A percentile compares a stretch with the other conserved stretches of the same genome.
Conservation (phyloP, 1,140 invertebrate genomes). For the Bemisia tabaci region DNA sequence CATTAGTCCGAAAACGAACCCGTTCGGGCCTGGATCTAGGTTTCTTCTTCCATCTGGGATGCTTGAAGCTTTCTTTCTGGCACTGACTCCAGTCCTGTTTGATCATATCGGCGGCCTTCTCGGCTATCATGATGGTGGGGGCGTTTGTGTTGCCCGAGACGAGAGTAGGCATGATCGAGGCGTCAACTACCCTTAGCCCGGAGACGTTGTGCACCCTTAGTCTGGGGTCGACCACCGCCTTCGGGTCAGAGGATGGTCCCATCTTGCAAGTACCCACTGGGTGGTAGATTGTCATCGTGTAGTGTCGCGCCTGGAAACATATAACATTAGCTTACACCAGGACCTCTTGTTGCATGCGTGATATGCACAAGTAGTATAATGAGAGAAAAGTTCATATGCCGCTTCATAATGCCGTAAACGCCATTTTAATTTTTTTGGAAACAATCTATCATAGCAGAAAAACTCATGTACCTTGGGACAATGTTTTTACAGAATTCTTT, state of each 20-base stretch:
- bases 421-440: no score
- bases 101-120: conserved; percentile 49
- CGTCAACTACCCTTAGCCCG: conserved; percentile 48
- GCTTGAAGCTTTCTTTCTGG: neutral
- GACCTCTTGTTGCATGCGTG: no score
- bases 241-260: conserved; percentile 38
- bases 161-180: conserved; percentile 54
- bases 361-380: no score
- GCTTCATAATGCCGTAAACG: no score
- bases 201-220: conserved; percentile 42
- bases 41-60: neutral
- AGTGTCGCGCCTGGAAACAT: conserved; percentile 23
- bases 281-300: conserved; percentile 36
- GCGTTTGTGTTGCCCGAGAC: conserved; percentile 53
- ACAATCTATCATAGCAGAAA: no score
- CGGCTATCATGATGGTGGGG: conserved; percentile 51
- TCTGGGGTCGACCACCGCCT: conserved; percentile 43
- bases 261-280: conserved; percentile 44
- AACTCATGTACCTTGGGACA: no score
- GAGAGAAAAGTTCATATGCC: no score
- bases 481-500: no score
- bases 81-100: conserved; percentile 34
- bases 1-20: no score
- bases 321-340: no score
- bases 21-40: neutral